Evolutionary conservation across 2,113 vertebrate genomes (phyloP).

Genomic region (Columba janthina): DNA sequence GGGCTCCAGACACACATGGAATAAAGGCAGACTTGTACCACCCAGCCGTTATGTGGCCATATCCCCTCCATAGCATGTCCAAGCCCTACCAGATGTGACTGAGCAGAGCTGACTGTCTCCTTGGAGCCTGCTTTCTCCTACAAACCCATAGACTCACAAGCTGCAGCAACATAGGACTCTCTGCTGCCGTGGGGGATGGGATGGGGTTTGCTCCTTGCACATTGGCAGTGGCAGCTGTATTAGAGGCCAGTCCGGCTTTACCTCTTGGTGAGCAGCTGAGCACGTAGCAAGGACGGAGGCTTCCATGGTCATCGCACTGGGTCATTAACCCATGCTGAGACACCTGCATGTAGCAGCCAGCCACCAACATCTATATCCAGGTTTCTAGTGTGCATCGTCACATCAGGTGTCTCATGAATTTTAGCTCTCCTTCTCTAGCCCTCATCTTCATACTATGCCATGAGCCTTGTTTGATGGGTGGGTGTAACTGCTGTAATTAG

Average conservation of each 20-base stretch:
- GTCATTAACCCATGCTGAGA: not conserved
- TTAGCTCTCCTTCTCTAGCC: not conserved
- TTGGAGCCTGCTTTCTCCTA: not conserved
- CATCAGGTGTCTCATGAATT: not conserved
- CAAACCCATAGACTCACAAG: not conserved
- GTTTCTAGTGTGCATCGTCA: not conserved
- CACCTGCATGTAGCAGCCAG: not conserved
- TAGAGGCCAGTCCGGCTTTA: not conserved
- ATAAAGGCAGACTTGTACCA: not conserved
- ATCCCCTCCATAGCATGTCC: not conserved
- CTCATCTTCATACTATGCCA: not conserved
- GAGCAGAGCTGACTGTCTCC: not conserved
- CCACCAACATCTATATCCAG: fast-evolving
- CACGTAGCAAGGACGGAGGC: not conserved
- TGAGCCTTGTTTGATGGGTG: not conserved
- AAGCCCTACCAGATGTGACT: not conserved
- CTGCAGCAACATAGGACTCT: not conserved
- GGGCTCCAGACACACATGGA: not conserved
- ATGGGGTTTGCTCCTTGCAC: not conserved
- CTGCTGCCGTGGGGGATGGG: not conserved
- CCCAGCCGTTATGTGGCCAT: not conserved
- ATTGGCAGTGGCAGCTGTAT: fast-evolving
- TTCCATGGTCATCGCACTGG: not conserved
- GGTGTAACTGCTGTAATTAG: not conserved
- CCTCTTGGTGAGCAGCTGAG: not conserved